Base-by-base conservation (phyloP, 2,888 invertebrate genomes). In the Carterocephalus palaemon region DNA sequence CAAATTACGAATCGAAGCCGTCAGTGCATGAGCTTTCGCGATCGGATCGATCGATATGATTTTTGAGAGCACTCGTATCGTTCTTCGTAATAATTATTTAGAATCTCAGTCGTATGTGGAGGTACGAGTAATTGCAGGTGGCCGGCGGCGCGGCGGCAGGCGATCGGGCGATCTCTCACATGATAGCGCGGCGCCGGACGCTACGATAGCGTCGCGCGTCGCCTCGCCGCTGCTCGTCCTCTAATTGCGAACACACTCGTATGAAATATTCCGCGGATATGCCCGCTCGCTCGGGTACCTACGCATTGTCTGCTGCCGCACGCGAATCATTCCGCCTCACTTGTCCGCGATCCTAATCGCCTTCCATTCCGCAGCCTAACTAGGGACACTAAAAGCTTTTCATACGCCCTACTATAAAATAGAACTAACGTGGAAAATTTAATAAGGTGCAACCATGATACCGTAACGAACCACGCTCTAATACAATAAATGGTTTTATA, bases 181-280 rank as follows among this genome's bases (percentile, higher is more conserved):
- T 68, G 82, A 82, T 82, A 77, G 59, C 49, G 68, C 60, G 68
- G 67, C 75, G 68, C 70, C 71, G 70, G 71, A 73, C 72, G 64
- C 64, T 49, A 58, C 62, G 78, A 77, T 78, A 79, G 60, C 71
- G 70, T 41, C 70, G 63, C 67, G n/a, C n/a, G n/a, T 69, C 70
- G 63, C 67, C 62, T 64, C 64, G 60, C 55, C 59, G 51, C 60
- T 56, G 58, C 56, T 69, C 58, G 68, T 67, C 69, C 70, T 70
- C 79, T 83, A 84, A 84, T 84, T 84, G 78, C 76, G 61, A 71
- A 65, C 72, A 66, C 67, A 67, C 70, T 71, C 67, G 63, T 66
- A 64, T 65, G 60, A 67, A 64, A 63, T 69, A 66, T 66, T 66
- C 64, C 64, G 62, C 70, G 69, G 74, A 70, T 70, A 65, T 67